A percentile compares a stretch with the other conserved stretches of the same genome.
Conservation (phyloP, 1,140 invertebrate genomes). For the Procambarus clarkii region DNA sequence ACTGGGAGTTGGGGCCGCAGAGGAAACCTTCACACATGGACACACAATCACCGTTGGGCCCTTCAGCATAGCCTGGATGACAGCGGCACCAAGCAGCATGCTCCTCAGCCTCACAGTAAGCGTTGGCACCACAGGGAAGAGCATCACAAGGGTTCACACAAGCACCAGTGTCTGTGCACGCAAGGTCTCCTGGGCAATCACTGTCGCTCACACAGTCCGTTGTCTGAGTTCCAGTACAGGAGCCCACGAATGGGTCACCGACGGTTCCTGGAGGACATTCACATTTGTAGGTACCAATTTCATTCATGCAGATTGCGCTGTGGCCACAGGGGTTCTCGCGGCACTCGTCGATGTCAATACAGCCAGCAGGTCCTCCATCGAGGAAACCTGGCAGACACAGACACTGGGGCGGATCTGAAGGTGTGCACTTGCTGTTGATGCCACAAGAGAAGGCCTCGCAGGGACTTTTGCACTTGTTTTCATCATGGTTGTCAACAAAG, state of each 20-base stretch:
- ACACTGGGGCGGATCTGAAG: conserved; percentile 90
- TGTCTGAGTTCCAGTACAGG: conserved; percentile 80
- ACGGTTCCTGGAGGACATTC: conserved; percentile 87
- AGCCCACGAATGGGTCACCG: conserved; percentile 89
- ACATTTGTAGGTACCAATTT: conserved; percentile 83
- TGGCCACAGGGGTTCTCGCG: conserved; percentile 86
- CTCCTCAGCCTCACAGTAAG: conserved; percentile 90
- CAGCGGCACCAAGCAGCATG: conserved; percentile 93
- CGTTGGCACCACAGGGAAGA: conserved; percentile 87
- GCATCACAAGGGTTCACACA: conserved; percentile 88
- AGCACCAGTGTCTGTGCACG: conserved; percentile 83
- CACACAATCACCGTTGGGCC: conserved; percentile 71
- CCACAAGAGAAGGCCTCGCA: conserved; percentile 92
- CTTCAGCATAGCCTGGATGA: conserved; percentile 81
- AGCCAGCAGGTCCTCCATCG: conserved; percentile 88
- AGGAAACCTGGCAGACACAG: conserved; percentile 90
- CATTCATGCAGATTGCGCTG: conserved; percentile 90
- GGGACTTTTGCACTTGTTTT: conserved; percentile 90
- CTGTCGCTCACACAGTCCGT: conserved; percentile 81
- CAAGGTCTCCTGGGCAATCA: conserved; percentile 87
- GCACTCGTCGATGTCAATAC: conserved; percentile 90
- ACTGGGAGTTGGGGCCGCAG: conserved; percentile 89
- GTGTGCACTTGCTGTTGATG: conserved; percentile 93
- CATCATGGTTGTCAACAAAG: conserved; percentile 86
- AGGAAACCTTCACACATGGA: conserved; percentile 84